Evolutionary conservation across 2,797 vertebrate genomes (phyloP).

Genomic region (Poeciliopsis paucimaculata): DNA sequence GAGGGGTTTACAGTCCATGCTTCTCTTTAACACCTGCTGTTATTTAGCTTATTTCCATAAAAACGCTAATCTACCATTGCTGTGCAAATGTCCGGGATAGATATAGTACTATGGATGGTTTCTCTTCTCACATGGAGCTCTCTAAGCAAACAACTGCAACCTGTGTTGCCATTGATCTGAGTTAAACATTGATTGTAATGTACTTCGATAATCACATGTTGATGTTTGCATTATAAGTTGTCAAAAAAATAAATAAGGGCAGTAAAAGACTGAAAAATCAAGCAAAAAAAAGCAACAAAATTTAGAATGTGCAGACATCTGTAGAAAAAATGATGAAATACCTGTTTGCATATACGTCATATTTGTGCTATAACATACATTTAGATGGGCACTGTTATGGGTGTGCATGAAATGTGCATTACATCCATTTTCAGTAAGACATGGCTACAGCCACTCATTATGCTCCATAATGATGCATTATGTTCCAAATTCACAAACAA

Average conservation of each 20-base stretch:
- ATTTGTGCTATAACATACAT: neutral
- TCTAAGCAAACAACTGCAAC: slow-evolving; percentile 6
- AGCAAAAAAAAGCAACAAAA: neutral
- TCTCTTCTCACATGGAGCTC: slow-evolving; percentile 7
- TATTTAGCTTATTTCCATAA: slow-evolving; percentile 66
- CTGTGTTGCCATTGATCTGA: neutral
- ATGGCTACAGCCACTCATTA: slow-evolving; percentile 67
- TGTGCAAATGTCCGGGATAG: slow-evolving; percentile 44
- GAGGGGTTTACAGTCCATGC: slow-evolving; percentile 15
- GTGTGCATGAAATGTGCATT: slow-evolving; percentile 4
- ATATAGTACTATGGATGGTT: neutral
- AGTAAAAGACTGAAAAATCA: neutral
- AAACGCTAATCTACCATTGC: slow-evolving; percentile 40
- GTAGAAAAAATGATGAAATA: neutral
- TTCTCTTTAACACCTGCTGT: slow-evolving; percentile 18
- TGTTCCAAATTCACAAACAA: slow-evolving; percentile 42
- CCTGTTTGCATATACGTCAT: neutral
- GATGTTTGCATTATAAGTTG: neutral
- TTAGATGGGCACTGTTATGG: neutral
- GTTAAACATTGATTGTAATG: neutral
- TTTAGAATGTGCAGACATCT: neutral
- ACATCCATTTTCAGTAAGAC: slow-evolving; percentile 65
- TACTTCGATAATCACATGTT: neutral
- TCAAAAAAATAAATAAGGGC: neutral
- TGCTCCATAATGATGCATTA: slow-evolving; percentile 61